phyloP scores from a whole-genome alignment of 2,888 invertebrate genomes.

The Rosalia funebris region DNA sequence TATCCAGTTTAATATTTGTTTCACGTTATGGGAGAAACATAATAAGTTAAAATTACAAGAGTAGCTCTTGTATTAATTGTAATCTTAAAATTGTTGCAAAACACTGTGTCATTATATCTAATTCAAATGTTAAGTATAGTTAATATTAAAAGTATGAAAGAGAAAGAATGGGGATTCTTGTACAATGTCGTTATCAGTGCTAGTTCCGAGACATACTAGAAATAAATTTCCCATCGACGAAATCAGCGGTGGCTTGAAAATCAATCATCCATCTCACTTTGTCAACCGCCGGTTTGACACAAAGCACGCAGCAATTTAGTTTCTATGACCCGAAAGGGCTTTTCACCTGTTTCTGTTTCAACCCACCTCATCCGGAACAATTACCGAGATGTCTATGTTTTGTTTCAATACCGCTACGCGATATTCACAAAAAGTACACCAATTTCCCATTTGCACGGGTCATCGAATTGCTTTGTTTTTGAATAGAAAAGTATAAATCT shows the following conservation, averaged over 20 bases:
- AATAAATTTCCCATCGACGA: constrained; percentile 6
- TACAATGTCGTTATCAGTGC: constrained; percentile 1
- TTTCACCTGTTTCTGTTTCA: constrained; percentile 20
- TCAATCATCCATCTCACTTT: constrained; percentile 31
- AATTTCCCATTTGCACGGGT: constrained; percentile 9
- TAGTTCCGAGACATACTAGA: not conserved
- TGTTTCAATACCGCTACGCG: constrained; percentile 4
- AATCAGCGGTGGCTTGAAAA: constrained; percentile 10
- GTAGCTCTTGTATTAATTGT: no score
- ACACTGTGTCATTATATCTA: no score
- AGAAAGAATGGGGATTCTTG: no score
- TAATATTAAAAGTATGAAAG: no score
- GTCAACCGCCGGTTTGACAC: constrained; percentile 33
- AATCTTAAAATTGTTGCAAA: no score
- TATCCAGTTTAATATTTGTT: no score
- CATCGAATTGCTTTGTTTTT: not conserved
- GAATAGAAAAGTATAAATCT: constrained; percentile 9
- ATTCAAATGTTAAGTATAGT: no score
- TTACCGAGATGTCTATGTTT: constrained; percentile 12
- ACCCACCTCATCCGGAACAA: constrained; percentile 5
- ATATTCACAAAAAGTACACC: constrained; percentile 6
- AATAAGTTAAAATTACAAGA: no score
- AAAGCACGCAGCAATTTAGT: constrained; percentile 36
- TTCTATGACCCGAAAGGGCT: constrained; percentile 26
- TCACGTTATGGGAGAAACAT: no score